Conservation (phyloP, 2,797 vertebrate species). For the Eremophila alpestris region DNA sequence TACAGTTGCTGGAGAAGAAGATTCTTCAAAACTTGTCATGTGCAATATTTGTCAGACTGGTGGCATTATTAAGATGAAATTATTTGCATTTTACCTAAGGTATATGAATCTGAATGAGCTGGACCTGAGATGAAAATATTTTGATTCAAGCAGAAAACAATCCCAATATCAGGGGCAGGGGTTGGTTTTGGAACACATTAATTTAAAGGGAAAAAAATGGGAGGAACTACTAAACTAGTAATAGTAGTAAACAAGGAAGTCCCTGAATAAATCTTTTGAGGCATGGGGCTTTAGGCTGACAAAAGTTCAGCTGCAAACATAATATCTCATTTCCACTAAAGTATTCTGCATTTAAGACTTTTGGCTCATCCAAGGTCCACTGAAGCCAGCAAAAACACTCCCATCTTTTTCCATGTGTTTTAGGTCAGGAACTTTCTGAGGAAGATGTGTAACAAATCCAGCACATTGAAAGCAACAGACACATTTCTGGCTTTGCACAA, state of each 20-base stretch:
- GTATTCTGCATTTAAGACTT: neutral
- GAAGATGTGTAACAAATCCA: neutral
- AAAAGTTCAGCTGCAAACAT: constrained; percentile 18
- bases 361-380: constrained; percentile 22
- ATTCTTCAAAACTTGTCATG: neutral
- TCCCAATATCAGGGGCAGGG: neutral
- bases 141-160: neutral
- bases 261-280: constrained; percentile 41
- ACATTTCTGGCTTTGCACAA: neutral
- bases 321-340: constrained; percentile 42
- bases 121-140: neutral
- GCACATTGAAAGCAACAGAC: neutral
- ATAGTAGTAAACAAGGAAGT: constrained; percentile 34
- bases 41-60: neutral
- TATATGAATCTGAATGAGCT: neutral
- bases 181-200: neutral
- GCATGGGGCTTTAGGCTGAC: neutral
- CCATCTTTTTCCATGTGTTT: constrained; percentile 37
- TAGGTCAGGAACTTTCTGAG: constrained; percentile 52
- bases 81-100: neutral
- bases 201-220: neutral
- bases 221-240: neutral
- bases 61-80: neutral
- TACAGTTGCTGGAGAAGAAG: neutral
- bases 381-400: constrained; percentile 64